A percentile compares a stretch with the other conserved stretches of the same genome.
Evolutionary conservation across 2,797 vertebrate genomes (phyloP).

Genomic region (Smutsia gigantea): DNA sequence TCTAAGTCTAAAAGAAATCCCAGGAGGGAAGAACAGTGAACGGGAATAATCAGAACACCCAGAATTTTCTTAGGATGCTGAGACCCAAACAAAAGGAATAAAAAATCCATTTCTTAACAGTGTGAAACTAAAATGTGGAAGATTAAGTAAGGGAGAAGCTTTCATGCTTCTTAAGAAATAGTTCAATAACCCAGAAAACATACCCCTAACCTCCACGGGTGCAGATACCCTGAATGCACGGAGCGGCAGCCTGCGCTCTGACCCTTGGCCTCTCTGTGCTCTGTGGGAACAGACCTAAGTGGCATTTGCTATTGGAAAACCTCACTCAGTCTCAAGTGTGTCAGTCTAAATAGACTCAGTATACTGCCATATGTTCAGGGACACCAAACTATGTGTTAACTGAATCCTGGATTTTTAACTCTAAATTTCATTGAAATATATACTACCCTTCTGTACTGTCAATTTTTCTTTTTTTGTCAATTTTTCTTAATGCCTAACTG

Average conservation of each 20-base stretch:
- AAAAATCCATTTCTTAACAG: not conserved
- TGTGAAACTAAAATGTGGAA: not conserved
- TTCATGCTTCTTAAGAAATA: not conserved
- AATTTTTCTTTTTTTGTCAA: not conserved
- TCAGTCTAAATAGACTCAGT: too few relatives aligned
- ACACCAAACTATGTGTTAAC: not conserved
- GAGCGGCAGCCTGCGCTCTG: accelerated
- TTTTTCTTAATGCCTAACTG: not conserved
- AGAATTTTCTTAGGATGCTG: not conserved
- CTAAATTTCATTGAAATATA: not conserved
- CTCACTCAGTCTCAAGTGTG: not conserved
- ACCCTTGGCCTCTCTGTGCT: accelerated
- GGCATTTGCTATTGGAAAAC: not conserved
- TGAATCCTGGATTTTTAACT: not conserved
- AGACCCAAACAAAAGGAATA: not conserved
- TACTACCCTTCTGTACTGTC: not conserved
- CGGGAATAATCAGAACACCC: not conserved
- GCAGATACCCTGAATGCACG: accelerated
- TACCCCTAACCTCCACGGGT: accelerated
- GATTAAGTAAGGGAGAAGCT: not conserved
- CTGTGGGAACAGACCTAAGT: accelerated
- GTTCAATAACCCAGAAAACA: not conserved
- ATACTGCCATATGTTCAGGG: not conserved
- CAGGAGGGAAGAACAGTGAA: not conserved
- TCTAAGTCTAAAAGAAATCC: not conserved